These are phyloP conservation scores for Electrophaes corylata DNA, from an alignment of 2,888 invertebrate species.

Conservation along the genomic window DNA sequence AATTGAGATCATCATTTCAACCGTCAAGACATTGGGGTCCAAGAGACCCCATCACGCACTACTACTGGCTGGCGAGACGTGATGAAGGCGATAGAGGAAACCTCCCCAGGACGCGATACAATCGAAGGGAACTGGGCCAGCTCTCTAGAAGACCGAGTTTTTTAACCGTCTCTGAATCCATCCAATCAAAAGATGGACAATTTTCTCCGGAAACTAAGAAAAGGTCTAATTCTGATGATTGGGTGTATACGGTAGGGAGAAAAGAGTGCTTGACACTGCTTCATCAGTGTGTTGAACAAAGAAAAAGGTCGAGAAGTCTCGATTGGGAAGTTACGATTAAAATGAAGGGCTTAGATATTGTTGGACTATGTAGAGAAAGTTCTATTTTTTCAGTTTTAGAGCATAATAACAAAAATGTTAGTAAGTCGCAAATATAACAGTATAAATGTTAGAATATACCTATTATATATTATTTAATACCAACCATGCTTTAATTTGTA, in stretches of 20 bases:
- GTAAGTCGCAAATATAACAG: not conserved
- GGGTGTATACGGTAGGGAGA: constrained; percentile 58
- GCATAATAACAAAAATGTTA: constrained; percentile 15
- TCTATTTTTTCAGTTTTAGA: constrained; percentile 6
- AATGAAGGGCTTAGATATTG: constrained; percentile 24
- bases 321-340: constrained; percentile 49
- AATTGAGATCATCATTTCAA: constrained; percentile 68
- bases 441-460: too few species aligned
- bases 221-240: constrained; percentile 70
- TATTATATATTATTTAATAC: too few species aligned
- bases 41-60: constrained; percentile 73
- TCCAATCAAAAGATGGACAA: constrained; percentile 21
- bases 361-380: constrained; percentile 8
- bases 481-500: too few species aligned
- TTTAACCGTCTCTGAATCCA: constrained; percentile 38
- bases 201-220: constrained; percentile 43
- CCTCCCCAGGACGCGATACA: constrained; percentile 44
- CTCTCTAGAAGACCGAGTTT: constrained; percentile 56
- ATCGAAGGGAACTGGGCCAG: constrained; percentile 59
- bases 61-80: constrained; percentile 71
- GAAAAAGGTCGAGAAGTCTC: constrained; percentile 59
- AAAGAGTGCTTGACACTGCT: constrained; percentile 48
- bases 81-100: constrained; percentile 53
- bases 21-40: constrained; percentile 78
- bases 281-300: constrained; percentile 31